Conservation (phyloP, 2,113 vertebrate species). For the Perca schrenkii region DNA sequence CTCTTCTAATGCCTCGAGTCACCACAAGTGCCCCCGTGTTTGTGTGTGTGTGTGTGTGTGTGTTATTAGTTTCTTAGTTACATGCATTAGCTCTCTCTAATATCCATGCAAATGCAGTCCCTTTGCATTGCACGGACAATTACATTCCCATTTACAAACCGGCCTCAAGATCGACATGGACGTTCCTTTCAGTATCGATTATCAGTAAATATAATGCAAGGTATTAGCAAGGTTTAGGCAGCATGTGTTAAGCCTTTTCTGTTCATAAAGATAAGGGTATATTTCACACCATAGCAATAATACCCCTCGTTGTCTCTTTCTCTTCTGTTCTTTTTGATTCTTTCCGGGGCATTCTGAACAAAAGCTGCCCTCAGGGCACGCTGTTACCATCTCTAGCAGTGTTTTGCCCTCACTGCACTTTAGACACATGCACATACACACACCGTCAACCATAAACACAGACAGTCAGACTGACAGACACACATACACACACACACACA, state of each 20-base stretch:
- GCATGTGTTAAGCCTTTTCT: conserved; percentile 39
- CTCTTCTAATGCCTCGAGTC: conserved; percentile 61
- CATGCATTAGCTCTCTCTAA: conserved; percentile 19
- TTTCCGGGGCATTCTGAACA: conserved; percentile 65
- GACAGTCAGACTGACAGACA: conserved; percentile 55
- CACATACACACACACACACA: conserved; percentile 61
- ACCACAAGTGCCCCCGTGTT: conserved; percentile 45
- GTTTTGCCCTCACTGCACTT: conserved; percentile 69
- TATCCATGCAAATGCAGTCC: conserved; percentile 4
- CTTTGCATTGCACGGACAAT: conserved; percentile 9
- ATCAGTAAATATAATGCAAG: conserved; percentile 27
- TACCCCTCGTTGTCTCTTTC: conserved; percentile 43
- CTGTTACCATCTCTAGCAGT: conserved; percentile 65
- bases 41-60: conserved; percentile 20
- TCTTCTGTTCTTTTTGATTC: conserved; percentile 49
- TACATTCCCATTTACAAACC: not conserved
- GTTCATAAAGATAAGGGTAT: conserved; percentile 45
- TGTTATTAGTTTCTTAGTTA: conserved; percentile 10
- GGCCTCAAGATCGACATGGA: conserved; percentile 19
- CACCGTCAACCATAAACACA: conserved; percentile 53
- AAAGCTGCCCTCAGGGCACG: conserved; percentile 74
- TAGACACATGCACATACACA: conserved; percentile 61
- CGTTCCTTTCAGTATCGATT: conserved; percentile 22
- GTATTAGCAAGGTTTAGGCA: conserved; percentile 35
- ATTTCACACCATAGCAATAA: conserved; percentile 53